phyloP scores from a whole-genome alignment of 2,113 vertebrate genomes.

The Budorcas taxicolor region DNA sequence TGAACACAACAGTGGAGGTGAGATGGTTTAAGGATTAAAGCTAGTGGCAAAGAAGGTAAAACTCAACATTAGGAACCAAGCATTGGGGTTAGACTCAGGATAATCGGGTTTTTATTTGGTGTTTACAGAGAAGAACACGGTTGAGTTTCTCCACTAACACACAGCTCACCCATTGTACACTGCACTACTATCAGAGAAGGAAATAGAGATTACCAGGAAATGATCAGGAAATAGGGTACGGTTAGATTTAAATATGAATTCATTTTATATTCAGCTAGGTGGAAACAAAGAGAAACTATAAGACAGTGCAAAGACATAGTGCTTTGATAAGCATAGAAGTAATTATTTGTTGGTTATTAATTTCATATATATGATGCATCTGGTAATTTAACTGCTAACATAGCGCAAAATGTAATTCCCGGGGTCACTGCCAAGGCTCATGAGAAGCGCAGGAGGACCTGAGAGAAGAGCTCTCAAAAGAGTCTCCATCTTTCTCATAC shows the following conservation, averaged over 20 bases:
- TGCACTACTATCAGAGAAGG: neutral
- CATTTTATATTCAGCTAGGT: neutral
- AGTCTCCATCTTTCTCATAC: constrained; percentile 17
- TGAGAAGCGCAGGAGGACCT: neutral
- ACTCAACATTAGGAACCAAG: neutral
- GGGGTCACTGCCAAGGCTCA: neutral
- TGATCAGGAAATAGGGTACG: neutral
- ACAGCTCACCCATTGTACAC: neutral
- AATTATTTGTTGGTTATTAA: neutral
- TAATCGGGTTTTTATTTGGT: neutral
- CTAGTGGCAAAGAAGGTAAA: neutral
- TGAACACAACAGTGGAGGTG: neutral
- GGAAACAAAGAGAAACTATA: neutral
- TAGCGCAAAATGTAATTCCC: neutral
- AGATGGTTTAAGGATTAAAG: neutral
- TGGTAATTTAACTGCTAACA: neutral
- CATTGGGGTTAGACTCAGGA: neutral
- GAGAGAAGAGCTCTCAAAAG: neutral
- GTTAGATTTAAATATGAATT: no score
- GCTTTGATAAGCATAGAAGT: neutral
- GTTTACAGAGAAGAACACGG: neutral
- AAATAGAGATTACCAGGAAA: neutral
- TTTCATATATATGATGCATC: neutral
- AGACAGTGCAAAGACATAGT: neutral
- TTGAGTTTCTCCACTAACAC: neutral